Evolutionary conservation across 1,140 invertebrate genomes (phyloP).

Genomic region (Scaptomyza graminum): DNA sequence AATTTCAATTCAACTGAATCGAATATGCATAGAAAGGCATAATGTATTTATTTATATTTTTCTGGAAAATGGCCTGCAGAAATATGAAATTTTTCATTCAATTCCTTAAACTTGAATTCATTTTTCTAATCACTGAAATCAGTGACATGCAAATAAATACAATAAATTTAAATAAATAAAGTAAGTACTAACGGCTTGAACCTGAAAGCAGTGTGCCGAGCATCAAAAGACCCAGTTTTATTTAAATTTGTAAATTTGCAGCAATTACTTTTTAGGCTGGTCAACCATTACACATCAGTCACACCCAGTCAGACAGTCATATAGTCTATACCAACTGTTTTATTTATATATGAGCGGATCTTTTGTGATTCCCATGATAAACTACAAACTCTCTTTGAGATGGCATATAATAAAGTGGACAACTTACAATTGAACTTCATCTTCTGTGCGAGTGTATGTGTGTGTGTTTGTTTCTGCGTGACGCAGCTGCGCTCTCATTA

Average conservation of each 20-base stretch:
- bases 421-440: constrained; percentile 29
- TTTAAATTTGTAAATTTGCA: no score
- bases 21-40: no score
- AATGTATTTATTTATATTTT: no score
- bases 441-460: constrained; percentile 18
- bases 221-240: no score
- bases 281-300: neutral
- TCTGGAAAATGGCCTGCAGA: no score
- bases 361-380: neutral
- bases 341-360: neutral
- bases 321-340: neutral
- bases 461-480: constrained; percentile 43
- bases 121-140: no score
- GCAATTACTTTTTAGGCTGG: no score
- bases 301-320: neutral
- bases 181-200: neutral
- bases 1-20: no score
- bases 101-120: no score
- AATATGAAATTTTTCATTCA: no score
- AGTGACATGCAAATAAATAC: no score
- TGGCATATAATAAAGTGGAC: constrained; percentile 1
- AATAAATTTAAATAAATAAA: no score
- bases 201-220: neutral
- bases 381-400: neutral
- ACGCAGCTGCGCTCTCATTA: constrained; percentile 73